phyloP scores from a whole-genome alignment of 2,113 vertebrate species.

The Urocolius indicus region DNA sequence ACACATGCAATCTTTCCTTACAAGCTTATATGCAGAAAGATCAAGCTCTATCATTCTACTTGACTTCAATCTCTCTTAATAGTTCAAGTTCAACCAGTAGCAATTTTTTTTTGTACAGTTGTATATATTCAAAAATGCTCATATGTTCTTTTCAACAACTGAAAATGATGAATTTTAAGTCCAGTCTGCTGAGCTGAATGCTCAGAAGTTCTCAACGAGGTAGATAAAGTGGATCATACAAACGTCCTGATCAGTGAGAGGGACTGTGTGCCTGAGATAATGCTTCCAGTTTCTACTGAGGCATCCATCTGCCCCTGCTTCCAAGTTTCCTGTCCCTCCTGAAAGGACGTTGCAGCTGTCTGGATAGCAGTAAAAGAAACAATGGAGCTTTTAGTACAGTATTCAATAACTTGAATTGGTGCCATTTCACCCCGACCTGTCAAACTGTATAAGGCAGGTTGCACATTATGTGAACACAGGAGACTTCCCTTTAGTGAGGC shows the following conservation, averaged over 20 bases:
- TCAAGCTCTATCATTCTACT: background rate
- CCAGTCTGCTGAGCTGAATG: background rate
- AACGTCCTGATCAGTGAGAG: background rate
- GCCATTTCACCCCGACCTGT: constrained; percentile 23
- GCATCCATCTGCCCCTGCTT: background rate
- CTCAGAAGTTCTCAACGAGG: background rate
- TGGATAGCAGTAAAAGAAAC: constrained; percentile 12
- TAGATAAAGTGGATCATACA: background rate
- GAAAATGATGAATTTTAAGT: background rate
- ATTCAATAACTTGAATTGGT: constrained; percentile 27
- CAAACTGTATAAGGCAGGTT: constrained; percentile 20
- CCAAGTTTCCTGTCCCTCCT: background rate
- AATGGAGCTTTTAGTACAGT: background rate
- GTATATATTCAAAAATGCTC: background rate
- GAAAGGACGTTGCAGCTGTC: background rate
- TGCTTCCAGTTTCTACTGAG: background rate
- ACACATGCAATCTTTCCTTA: background rate
- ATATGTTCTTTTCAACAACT: background rate
- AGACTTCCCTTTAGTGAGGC: background rate
- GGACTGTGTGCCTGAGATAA: background rate
- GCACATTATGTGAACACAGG: constrained; percentile 28
- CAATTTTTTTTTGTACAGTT: background rate
- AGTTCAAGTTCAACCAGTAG: background rate
- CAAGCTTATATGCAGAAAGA: background rate
- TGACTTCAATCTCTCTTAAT: background rate